Percentiles rank a stretch among this genome's conserved stretches.
These are phyloP conservation scores for Steinernema carpocapsae DNA, from an alignment of 2,888 invertebrate species.

Conservation along the genomic window DNA sequence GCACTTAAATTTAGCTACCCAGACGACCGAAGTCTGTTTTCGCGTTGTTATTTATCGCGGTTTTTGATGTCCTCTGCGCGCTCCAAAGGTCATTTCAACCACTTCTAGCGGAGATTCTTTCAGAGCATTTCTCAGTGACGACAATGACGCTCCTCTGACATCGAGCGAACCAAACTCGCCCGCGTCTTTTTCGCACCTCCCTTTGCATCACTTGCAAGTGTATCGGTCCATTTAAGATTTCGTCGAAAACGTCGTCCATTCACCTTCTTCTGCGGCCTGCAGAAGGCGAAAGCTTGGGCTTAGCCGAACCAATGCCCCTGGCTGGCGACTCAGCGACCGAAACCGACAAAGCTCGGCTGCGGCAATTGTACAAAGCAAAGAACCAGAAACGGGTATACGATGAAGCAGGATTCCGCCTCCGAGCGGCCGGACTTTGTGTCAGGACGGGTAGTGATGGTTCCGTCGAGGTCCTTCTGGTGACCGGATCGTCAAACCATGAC, in stretches of 20 bases:
- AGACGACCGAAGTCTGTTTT: background rate
- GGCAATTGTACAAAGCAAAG: conserved; percentile 42
- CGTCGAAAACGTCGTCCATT: conserved; percentile 12
- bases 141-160: conserved; percentile 14
- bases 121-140: background rate
- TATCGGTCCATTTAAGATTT: background rate
- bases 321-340: conserved; percentile 6
- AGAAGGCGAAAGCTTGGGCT: background rate
- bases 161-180: too few relatives aligned
- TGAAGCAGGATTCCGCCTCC: conserved; percentile 54
- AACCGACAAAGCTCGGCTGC: background rate
- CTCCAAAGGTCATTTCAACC: background rate
- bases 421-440: conserved; percentile 57
- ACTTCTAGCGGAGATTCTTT: conserved; percentile 8
- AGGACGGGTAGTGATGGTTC: conserved; percentile 25
- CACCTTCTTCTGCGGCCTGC: conserved; percentile 6
- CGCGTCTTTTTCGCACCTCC: background rate
- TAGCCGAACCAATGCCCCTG: conserved; percentile 14
- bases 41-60: background rate
- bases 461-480: conserved; percentile 57
- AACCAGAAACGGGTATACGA: conserved; percentile 55
- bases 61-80: background rate
- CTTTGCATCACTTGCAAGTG: too few relatives aligned
- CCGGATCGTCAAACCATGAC: conserved; percentile 55
- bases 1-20: background rate